Evolutionary conservation across 1,140 invertebrate species (phyloP).

Genomic region (Charaxes varanes): DNA sequence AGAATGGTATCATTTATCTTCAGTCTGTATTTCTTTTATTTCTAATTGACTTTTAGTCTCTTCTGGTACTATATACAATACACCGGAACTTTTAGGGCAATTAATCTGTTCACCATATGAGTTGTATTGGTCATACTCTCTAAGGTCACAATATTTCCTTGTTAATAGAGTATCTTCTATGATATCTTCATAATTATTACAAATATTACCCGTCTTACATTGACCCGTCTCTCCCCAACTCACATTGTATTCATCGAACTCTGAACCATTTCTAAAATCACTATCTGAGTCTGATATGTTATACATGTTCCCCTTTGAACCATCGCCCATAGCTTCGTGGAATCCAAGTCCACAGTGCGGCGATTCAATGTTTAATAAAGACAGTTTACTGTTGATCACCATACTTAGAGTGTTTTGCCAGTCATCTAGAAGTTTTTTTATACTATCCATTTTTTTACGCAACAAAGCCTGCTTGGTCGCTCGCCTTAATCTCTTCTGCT

Average conservation of each 20-base stretch:
- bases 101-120: slow-evolving; percentile 4
- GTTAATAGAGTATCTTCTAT: slow-evolving; percentile 15
- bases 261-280: slow-evolving; percentile 34
- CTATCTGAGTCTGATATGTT: slow-evolving; percentile 44
- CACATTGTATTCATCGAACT: slow-evolving; percentile 37
- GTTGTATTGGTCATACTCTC: slow-evolving; percentile 11
- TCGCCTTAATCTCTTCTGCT: slow-evolving; percentile 49
- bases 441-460: slow-evolving; percentile 59
- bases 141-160: slow-evolving; percentile 23
- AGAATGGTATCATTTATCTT: too few relatives aligned
- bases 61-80: slow-evolving; percentile 31
- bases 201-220: slow-evolving; percentile 4
- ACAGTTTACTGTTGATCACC: slow-evolving; percentile 49
- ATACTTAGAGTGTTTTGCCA: slow-evolving; percentile 56
- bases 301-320: slow-evolving; percentile 31
- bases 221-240: slow-evolving; percentile 38
- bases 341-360: slow-evolving; percentile 34
- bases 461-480: slow-evolving; percentile 45
- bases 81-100: slow-evolving; percentile 2
- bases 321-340: slow-evolving; percentile 54
- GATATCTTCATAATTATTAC: slow-evolving; percentile 24
- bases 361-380: slow-evolving; percentile 37
- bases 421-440: slow-evolving; percentile 54
- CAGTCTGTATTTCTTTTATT: slow-evolving; percentile 36
- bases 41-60: slow-evolving; percentile 50